Percentiles rank a stretch among this genome's conserved stretches.
Evolutionary conservation across 1,140 invertebrate genomes (phyloP).

Genomic region (Hyles euphorbiae): DNA sequence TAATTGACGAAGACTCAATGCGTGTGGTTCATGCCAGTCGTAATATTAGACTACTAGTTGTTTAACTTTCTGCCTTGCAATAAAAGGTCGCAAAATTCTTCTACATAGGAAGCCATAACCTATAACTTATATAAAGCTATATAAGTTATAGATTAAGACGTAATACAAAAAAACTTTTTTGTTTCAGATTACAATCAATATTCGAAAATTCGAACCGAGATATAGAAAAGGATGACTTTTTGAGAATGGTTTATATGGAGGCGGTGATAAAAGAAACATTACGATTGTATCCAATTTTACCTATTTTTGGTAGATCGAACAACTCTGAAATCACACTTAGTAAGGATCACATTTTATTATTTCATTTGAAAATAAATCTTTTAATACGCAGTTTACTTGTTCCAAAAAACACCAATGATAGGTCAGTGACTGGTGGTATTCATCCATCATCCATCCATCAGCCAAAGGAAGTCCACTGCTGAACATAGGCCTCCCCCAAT

Average conservation of each 20-base stretch:
- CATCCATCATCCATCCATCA: too few species aligned
- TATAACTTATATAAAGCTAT: too few species aligned
- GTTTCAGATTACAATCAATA: constrained; percentile 4
- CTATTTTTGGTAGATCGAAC: constrained; percentile 15
- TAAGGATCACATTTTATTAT: constrained; percentile 8
- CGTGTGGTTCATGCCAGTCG: too few species aligned
- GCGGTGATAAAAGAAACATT: constrained; percentile 31
- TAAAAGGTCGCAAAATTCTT: too few species aligned
- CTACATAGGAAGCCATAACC: too few species aligned
- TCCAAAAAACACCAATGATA: not conserved
- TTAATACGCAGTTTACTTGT: not conserved
- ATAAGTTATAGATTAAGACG: too few species aligned
- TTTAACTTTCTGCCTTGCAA: too few species aligned
- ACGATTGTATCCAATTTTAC: constrained; percentile 22
- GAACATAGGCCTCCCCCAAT: too few species aligned
- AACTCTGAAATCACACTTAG: constrained; percentile 22
- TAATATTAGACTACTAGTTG: too few species aligned
- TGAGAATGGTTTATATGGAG: constrained; percentile 34
- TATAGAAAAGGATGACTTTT: constrained; percentile 36
- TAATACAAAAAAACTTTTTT: not conserved
- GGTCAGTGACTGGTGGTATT: not conserved
- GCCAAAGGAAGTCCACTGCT: too few species aligned
- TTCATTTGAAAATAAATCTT: too few species aligned
- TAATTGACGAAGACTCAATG: not conserved
- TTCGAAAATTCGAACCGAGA: constrained; percentile 14